phyloP scores from a whole-genome alignment of 1,140 invertebrate genomes.

The Nasonia vitripennis region DNA sequence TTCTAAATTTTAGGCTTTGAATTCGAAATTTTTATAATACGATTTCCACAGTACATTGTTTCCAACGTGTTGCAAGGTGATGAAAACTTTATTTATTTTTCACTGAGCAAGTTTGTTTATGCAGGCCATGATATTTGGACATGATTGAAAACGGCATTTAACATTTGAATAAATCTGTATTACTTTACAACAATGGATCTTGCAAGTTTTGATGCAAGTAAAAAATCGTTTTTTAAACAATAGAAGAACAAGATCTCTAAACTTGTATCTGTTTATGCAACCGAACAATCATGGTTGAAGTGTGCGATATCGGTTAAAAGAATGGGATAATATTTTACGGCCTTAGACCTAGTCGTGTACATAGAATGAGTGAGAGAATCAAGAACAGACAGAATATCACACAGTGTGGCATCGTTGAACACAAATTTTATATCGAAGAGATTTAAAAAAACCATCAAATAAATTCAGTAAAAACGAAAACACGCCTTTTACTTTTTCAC shows the following conservation, averaged over 20 bases:
- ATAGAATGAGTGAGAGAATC: constrained; percentile 67
- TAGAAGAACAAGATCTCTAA: constrained; percentile 40
- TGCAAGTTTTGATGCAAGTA: constrained; percentile 7
- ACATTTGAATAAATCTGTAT: neutral
- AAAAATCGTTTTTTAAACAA: constrained; percentile 26
- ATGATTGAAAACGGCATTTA: constrained; percentile 20
- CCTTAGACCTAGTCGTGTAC: constrained; percentile 74
- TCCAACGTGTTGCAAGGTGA: neutral
- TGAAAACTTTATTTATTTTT: neutral
- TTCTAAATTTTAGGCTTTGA: constrained; percentile 32
- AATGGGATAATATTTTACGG: constrained; percentile 67
- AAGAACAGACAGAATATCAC: constrained; percentile 69
- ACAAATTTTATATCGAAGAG: constrained; percentile 76
- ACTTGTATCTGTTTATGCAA: constrained; percentile 50
- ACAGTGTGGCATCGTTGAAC: constrained; percentile 73
- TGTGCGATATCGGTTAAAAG: constrained; percentile 59
- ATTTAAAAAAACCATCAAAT: constrained; percentile 74
- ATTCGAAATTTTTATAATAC: constrained; percentile 43
- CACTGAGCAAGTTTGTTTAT: neutral
- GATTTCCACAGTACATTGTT: constrained; percentile 5
- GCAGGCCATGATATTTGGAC: neutral
- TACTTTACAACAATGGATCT: neutral
- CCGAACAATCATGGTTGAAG: constrained; percentile 49
- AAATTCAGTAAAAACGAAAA: constrained; percentile 71
- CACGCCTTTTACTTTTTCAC: too few species aligned